Conservation (phyloP, 2,888 invertebrate species). For the Seladonia tumulorum region DNA sequence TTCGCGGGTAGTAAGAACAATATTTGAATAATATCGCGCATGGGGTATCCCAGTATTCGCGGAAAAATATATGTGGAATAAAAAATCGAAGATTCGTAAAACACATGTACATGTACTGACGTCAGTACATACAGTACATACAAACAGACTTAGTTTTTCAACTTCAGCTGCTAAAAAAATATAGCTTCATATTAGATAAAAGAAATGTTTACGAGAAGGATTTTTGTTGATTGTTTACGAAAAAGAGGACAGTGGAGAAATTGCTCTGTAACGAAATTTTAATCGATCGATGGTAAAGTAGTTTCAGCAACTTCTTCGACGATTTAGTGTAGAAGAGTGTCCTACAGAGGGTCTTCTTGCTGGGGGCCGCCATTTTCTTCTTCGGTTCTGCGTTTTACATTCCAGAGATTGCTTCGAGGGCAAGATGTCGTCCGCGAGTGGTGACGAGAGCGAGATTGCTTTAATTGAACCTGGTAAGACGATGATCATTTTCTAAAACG, state of each 20-base stretch:
- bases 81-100: no score
- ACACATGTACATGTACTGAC: no score
- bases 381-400: conserved; percentile 66
- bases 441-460: conserved; percentile 79
- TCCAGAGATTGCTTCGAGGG: conserved; percentile 56
- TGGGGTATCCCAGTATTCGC: no score
- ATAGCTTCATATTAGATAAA: no score
- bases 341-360: conserved; percentile 12
- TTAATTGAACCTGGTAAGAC: conserved; percentile 78
- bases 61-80: no score
- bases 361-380: conserved; percentile 63
- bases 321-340: conserved; percentile 1
- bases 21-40: not conserved
- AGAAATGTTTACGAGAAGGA: no score
- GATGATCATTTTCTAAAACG: conserved; percentile 29
- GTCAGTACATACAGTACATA: no score
- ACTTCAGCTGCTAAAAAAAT: no score
- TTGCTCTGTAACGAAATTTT: not conserved
- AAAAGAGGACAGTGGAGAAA: not conserved
- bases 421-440: conserved; percentile 81
- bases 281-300: conserved; percentile 36
- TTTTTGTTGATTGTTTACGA: no score
- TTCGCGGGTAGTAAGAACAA: not conserved
- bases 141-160: no score
- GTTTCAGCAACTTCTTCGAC: not conserved